Conservation (phyloP, 2,113 vertebrate species). For the Aegotheles bennettii region DNA sequence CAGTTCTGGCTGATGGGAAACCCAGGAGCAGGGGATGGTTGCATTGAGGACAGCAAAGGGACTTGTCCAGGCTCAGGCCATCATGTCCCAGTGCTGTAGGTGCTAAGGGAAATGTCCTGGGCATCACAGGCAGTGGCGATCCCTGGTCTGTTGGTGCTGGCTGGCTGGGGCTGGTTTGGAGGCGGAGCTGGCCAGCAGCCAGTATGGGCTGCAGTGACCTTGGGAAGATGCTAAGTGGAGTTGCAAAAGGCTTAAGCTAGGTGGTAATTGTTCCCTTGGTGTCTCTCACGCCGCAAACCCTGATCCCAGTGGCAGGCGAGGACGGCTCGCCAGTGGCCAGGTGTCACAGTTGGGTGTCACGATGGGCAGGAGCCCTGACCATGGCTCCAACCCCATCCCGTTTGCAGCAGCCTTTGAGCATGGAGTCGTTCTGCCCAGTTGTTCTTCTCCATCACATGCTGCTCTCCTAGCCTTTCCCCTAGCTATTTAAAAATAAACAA, state of each 20-base stretch:
- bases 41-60: background rate
- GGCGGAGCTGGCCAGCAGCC: background rate
- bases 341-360: background rate
- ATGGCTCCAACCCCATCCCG: background rate
- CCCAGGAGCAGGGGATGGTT: background rate
- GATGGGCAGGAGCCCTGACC: background rate
- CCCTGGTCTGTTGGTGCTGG: background rate
- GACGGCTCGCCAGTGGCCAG: rapidly evolving
- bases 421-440: background rate
- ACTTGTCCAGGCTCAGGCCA: background rate
- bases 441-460: background rate
- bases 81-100: background rate
- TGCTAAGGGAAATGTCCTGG: background rate
- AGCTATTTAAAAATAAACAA: background rate
- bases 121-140: background rate
- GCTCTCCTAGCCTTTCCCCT: background rate
- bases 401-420: background rate
- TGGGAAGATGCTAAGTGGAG: background rate
- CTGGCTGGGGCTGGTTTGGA: background rate
- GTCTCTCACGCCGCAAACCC: background rate
- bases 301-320: rapidly evolving
- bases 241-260: background rate
- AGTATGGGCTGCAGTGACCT: background rate
- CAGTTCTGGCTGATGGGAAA: background rate
- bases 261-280: background rate